Conservation (phyloP, 2,113 vertebrate species). For the Dicentrarchus labrax region DNA sequence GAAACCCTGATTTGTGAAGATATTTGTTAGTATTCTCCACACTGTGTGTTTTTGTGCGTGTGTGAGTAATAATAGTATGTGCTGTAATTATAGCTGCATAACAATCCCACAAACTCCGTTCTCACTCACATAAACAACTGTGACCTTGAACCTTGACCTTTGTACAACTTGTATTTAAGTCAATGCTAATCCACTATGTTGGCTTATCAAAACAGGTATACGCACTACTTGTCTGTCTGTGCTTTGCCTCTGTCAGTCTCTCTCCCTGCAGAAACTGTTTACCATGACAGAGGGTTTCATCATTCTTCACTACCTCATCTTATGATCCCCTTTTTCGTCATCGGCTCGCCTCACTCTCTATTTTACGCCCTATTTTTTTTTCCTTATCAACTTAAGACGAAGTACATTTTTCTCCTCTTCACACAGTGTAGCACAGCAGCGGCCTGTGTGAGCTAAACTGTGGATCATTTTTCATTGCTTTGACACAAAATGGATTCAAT, state of each 20-base stretch:
- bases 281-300: conserved; percentile 60
- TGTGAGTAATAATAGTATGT: conserved; percentile 45
- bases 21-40: conserved; percentile 47
- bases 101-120: conserved; percentile 42
- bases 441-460: conserved; percentile 26
- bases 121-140: conserved; percentile 23
- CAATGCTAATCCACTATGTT: conserved; percentile 4
- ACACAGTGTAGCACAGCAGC: conserved; percentile 22
- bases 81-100: conserved; percentile 53
- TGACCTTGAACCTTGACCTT: conserved; percentile 57
- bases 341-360: conserved; percentile 32
- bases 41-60: conserved; percentile 5
- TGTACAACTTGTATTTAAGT: conserved; percentile 26
- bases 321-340: conserved; percentile 49
- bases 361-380: conserved; percentile 29
- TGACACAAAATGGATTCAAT: conserved; percentile 54
- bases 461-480: conserved; percentile 48
- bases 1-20: conserved; percentile 60
- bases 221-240: conserved; percentile 20
- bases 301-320: conserved; percentile 45
- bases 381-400: conserved; percentile 38
- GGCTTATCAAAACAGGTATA: conserved; percentile 4
- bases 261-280: conserved; percentile 38
- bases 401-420: conserved; percentile 33
- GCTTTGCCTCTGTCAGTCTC: conserved; percentile 3